These are phyloP conservation scores for Hirundo rustica DNA, from an alignment of 2,797 vertebrate genomes.

Conservation along the genomic window DNA sequence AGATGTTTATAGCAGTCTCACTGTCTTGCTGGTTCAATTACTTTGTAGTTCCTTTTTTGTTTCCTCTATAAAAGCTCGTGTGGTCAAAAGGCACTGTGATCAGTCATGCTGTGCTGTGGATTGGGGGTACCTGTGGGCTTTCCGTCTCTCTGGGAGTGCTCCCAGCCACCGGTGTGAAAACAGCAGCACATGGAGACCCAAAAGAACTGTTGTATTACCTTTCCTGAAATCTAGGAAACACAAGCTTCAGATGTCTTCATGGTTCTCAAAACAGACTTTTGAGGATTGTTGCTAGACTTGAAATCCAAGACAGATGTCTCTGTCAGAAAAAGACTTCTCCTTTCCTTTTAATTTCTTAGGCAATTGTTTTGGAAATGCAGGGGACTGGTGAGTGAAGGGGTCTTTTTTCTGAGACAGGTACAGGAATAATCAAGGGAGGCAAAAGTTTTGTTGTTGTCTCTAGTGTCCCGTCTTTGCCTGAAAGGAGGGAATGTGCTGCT, in stretches of 20 bases:
- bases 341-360: neutral
- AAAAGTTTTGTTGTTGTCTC: neutral
- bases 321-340: neutral
- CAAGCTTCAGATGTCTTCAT: neutral
- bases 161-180: neutral
- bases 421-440: neutral
- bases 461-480: neutral
- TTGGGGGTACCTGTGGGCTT: neutral
- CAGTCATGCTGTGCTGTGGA: neutral
- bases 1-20: neutral
- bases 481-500: neutral
- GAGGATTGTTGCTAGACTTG: neutral
- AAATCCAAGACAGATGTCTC: neutral
- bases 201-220: neutral
- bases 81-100: neutral
- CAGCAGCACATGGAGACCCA: neutral
- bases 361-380: neutral
- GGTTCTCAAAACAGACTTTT: neutral
- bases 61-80: neutral
- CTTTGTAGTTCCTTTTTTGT: neutral
- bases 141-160: neutral
- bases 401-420: neutral
- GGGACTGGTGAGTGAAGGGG: neutral
- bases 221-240: neutral
- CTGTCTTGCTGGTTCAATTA: slow-evolving; percentile 5